Evolutionary conservation across 2,113 vertebrate species (phyloP).

Genomic region (Synchiropus splendidus): DNA sequence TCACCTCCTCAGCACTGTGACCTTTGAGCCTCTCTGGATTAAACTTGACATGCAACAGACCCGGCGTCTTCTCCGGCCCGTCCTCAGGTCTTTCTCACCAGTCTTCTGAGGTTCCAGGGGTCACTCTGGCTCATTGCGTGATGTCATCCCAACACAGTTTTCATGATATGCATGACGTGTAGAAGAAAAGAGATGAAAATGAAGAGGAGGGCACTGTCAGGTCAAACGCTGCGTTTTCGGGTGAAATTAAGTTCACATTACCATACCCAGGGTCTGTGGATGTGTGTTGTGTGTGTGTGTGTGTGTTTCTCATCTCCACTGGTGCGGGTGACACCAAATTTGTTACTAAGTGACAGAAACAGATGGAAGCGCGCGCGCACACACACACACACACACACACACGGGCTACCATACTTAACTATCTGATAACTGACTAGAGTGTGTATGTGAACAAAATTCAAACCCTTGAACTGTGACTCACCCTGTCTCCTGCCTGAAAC

Average conservation of each 20-base stretch:
- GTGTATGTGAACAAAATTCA: conserved; percentile 31
- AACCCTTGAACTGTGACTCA: conserved; percentile 52
- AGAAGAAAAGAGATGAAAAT: conserved; percentile 3
- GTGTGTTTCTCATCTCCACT: conserved; percentile 30
- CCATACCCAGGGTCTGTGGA: conserved; percentile 61
- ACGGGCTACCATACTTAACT: conserved; percentile 13
- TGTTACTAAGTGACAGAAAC: conserved; percentile 41
- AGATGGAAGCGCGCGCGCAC: conserved; percentile 4
- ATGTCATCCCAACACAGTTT: conserved; percentile 35
- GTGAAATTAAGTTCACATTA: conserved; percentile 98
- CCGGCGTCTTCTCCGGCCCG: neutral
- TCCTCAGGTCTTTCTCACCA: no score
- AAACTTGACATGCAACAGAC: conserved; percentile 12
- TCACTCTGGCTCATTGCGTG: no score
- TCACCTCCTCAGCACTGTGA: no score
- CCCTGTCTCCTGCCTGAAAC: conserved; percentile 11
- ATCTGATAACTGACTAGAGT: conserved; percentile 13
- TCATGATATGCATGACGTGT: neutral
- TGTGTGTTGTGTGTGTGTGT: conserved; percentile 14
- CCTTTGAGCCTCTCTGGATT: neutral
- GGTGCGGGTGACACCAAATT: conserved; percentile 50
- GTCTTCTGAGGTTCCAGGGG: no score
- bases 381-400: conserved; percentile 10
- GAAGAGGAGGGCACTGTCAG: conserved; percentile 77
- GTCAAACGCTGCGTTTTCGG: conserved; percentile 78